Evolutionary conservation across 2,888 invertebrate species (phyloP).

Genomic region (Leucoma salicis): DNA sequence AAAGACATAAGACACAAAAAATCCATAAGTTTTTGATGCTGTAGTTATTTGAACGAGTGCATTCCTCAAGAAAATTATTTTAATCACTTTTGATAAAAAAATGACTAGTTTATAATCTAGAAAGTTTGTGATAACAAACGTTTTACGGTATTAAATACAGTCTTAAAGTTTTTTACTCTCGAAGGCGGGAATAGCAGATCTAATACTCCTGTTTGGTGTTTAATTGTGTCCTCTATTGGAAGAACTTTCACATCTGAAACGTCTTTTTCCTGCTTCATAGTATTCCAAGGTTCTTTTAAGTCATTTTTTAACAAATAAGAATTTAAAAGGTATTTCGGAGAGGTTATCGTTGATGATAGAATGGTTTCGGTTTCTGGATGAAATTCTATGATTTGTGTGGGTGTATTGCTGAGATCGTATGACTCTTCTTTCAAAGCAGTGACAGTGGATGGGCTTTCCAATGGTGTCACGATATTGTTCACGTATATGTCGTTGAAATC

Average conservation of each 20-base stretch:
- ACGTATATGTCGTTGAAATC: conserved; percentile 55
- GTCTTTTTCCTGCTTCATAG: conserved; percentile 1
- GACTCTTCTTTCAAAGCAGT: conserved; percentile 33
- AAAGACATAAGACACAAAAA: too few relatives aligned
- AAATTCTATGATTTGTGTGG: conserved; percentile 44
- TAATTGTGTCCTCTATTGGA: conserved; percentile 30
- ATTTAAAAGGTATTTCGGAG: conserved; percentile 31
- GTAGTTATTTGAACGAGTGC: too few relatives aligned
- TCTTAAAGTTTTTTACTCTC: conserved; percentile 56
- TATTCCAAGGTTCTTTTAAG: background rate
- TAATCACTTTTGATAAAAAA: too few relatives aligned
- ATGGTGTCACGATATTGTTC: conserved; percentile 30
- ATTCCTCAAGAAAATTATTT: too few relatives aligned
- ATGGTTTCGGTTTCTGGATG: conserved; percentile 18
- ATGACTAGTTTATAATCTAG: conserved; percentile 4
- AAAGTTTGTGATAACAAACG: conserved; percentile 58
- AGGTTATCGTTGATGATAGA: conserved; percentile 15
- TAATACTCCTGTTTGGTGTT: conserved; percentile 50
- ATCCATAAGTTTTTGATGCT: too few relatives aligned
- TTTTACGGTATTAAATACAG: conserved; percentile 51
- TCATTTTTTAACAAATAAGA: conserved; percentile 6
- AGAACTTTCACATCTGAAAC: conserved; percentile 30
- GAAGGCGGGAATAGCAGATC: conserved; percentile 58
- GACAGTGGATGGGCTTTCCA: conserved; percentile 26
- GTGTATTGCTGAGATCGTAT: conserved; percentile 29